phyloP scores from a whole-genome alignment of 2,888 invertebrate genomes.

The Lithophane leautieri region DNA sequence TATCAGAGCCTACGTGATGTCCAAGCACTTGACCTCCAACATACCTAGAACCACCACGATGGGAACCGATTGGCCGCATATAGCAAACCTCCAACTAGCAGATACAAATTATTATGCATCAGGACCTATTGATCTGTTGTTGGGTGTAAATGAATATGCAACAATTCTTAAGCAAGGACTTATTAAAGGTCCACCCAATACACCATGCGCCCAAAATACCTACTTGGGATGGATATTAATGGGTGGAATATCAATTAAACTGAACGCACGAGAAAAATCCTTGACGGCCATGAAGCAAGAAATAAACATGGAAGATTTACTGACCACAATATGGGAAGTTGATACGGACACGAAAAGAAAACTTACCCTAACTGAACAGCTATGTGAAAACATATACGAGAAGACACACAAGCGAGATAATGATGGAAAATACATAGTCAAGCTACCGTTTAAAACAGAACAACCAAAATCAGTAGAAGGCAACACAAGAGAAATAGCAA shows the following conservation, averaged over 20 bases:
- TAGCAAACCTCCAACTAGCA: background rate
- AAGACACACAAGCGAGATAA: too few relatives aligned
- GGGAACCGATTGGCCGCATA: background rate
- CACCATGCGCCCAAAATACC: background rate
- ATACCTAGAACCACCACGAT: too few relatives aligned
- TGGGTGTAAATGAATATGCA: background rate
- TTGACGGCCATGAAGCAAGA: background rate
- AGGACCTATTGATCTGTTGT: too few relatives aligned
- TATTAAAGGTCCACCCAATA: background rate
- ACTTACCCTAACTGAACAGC: too few relatives aligned
- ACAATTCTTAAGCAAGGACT: background rate
- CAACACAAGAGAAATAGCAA: too few relatives aligned
- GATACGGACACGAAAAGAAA: background rate
- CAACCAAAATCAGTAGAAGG: too few relatives aligned
- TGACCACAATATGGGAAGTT: slow-evolving; percentile 5
- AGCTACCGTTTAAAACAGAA: too few relatives aligned
- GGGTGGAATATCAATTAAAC: background rate
- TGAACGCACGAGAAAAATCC: background rate
- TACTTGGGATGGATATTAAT: background rate
- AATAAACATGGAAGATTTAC: background rate
- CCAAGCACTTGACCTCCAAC: too few relatives aligned
- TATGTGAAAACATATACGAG: slow-evolving; percentile 2
- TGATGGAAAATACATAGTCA: too few relatives aligned
- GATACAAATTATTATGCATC: too few relatives aligned
- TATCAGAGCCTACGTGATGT: too few relatives aligned